Percentiles rank a stretch among this genome's conserved stretches.
These are phyloP conservation scores for Papilio machaon DNA, from an alignment of 1,140 invertebrate species.

Conservation along the genomic window DNA sequence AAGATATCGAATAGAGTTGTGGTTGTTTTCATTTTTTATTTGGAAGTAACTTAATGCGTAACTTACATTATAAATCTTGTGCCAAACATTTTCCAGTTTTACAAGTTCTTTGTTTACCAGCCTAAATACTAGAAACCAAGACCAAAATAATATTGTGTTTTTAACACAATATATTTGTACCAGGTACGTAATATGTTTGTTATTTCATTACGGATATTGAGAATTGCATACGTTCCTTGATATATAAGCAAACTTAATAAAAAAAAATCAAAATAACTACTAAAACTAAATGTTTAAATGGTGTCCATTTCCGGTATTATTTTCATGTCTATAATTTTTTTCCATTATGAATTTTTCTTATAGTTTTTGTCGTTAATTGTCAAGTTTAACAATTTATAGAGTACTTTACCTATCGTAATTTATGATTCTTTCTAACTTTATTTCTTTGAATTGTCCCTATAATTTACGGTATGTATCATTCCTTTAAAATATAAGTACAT, in stretches of 20 bases:
- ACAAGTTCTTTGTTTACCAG: neutral
- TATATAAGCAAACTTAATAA: neutral
- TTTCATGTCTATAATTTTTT: too few species aligned
- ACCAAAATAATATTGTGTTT: neutral
- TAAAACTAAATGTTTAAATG: too few species aligned
- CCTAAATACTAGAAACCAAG: conserved; percentile 1
- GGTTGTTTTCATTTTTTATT: neutral
- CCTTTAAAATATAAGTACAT: too few species aligned
- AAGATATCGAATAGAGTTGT: neutral
- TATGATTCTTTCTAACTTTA: too few species aligned
- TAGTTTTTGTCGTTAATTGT: too few species aligned
- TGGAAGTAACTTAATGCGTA: neutral
- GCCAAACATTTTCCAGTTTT: neutral
- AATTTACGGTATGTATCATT: too few species aligned
- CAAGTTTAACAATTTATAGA: too few species aligned
- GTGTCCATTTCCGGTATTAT: too few species aligned
- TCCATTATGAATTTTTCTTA: too few species aligned
- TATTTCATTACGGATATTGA: neutral
- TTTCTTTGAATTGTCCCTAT: too few species aligned
- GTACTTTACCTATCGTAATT: too few species aligned
- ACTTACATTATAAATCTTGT: conserved; percentile 7
- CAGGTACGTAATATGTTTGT: neutral
- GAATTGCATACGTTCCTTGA: neutral
- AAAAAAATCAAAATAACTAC: too few species aligned
- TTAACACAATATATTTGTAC: neutral